Base-by-base conservation (phyloP, 2,888 invertebrate species). In the Drosophila niveifrons region DNA sequence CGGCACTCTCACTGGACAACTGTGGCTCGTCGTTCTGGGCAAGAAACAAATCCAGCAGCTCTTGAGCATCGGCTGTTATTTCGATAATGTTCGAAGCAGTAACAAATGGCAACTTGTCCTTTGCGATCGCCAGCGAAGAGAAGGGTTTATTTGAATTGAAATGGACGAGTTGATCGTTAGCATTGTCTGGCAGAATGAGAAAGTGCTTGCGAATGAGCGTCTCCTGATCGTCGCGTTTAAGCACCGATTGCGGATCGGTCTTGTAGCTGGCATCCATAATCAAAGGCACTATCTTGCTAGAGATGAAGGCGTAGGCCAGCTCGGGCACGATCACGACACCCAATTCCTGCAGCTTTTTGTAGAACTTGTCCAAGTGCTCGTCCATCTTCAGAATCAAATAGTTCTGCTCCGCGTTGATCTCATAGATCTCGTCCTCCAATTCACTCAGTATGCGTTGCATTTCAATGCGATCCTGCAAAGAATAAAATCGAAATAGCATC, bases 361-460 rank as follows among this genome's bases (percentile, higher is more conserved):
- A 86, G 55, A 91, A 92, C 8, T 78, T 70, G 3, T 91, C 86
- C 31, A 92, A 71, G 4, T 82, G 65, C 1, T 90, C 86, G 11
- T 90, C 80, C 1, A 92, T 36, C 2, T 85, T 87, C 48, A 90
- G 29, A 59, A 92, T 66, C 2, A 92, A 58, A 52, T 68, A 89
- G 53, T 88, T 85, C 55, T 92, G 91, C 48, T 92, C 92, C 1
- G 89, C 90, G 70, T 92, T 91, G 9, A 92, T 92, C 69, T 92
- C 91, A 43, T 81, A 89, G 13, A 92, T 89, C 78, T 92, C 92
- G 10, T 77, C 62, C 73, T 92, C 91, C 62, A 92, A 66, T 55
- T 92, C 92, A n/a, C 90, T 83, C 10, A 92, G 65, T 41, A 89
- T 88, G n/a, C 87, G 87, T 36, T 85, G 84, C 73, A 89, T 90